Evolutionary conservation across 2,113 vertebrate genomes (phyloP), one percentile per base, ranked within the genome.

Genomic region (Brachypteracias leptosomus): DNA sequence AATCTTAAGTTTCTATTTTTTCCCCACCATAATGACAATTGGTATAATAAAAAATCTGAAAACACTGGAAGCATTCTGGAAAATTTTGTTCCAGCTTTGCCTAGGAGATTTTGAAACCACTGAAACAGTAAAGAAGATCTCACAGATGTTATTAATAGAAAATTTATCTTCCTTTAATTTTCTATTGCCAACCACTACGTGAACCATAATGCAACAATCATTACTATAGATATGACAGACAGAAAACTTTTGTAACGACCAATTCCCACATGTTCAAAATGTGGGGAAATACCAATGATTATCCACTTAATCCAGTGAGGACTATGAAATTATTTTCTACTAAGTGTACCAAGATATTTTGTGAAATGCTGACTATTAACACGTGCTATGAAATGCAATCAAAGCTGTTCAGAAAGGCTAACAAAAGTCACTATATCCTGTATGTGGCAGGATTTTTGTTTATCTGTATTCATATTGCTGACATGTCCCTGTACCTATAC

Each of bases 401-500:
- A 8, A 94, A 93, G 63, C 59, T 78, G 61, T 52, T 74, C 19
- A 36, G 46, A 74, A 71, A 80, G 88, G 17, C 26, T 57, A 58
- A 88, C 28, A 94, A 86, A 94, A 86, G 10, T 22, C 68, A 47
- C 63, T 26, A 9, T 8, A 36, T n/a, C 38, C 57, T 58, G 12
- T 19, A 61, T 8, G 29, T 58, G 38, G 40, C 59, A 68, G 51
- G 89, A 31, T 74, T 85, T 76, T 65, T 95, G 78, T 92, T 96
- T 96, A 63, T 93, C 92, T 90, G 49, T 81, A 71, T 81, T 89
- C 79, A 65, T 58, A 76, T 72, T 89, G 44, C 88, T 89, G 85
- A 89, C 83, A 25, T 73, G 68, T 36, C 92, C 84, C 84, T 90
- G 83, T 68, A 95, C 95, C 88, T 95, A 96, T 89, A 78, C 57